Evolutionary conservation across 2,888 invertebrate genomes (phyloP), one percentile per base, ranked within the genome.

Genomic region (Hirtodrosophila trivittata): DNA sequence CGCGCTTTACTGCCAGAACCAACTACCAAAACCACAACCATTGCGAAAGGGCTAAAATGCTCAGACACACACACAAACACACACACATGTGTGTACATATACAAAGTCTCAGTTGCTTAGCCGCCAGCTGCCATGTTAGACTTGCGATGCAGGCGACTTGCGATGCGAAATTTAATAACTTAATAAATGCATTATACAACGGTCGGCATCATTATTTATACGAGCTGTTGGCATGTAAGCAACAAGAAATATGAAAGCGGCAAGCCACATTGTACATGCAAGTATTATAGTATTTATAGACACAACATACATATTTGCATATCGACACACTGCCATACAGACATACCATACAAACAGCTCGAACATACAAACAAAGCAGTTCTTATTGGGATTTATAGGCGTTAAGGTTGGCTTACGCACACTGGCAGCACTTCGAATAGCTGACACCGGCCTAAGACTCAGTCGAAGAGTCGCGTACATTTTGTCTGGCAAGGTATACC

Each of bases 131-230:
- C 35, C 51, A 54, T 49, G 26, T 14, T 41, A 35, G 32, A 25
- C 26, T 14, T 32, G 45, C 32, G 25, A 54, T 56, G 33, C 35
- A 47, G 28, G 45, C 35, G 37, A 64, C n/a, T n/a, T n/a, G 18
- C 18, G 18, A 39, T 51, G 50, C 37, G 64, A 49, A 56, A 75
- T 59, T 75, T 75, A 76, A 76, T 80, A 76, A 80, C 69, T 80
- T 80, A 73, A 76, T 77, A 80, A 72, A 76, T 56, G 46, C 50
- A 51, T 54, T 56, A 51, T 38, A 45, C 16, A 10, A 39, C 21
- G 21, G 28, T 13, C 14, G 26, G 21, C 5, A 1, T n/a, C 28
- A 47, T 71, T 14, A 65, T 28, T 18, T 28, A 57, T 50, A 49
- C 52, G 51, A 41, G 1, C 47, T 51, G 42, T 54, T 39, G 32